Percentiles rank a stretch among this genome's conserved stretches.
phyloP scores from a whole-genome alignment of 2,888 invertebrate genomes.

The Euclidia mi region DNA sequence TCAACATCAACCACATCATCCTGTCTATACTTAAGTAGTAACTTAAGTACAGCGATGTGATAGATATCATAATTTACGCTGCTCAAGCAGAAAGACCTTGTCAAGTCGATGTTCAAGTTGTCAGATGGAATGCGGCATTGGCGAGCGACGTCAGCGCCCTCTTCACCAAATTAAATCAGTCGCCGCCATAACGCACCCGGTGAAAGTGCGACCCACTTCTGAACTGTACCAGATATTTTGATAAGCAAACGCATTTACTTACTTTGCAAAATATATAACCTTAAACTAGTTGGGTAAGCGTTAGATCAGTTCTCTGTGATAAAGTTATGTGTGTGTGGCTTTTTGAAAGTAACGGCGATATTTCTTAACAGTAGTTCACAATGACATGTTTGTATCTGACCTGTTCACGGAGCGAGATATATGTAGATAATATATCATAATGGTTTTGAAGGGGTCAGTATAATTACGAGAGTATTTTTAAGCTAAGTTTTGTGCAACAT shows the following conservation, averaged over 20 bases:
- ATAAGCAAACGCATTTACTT: conserved; percentile 32
- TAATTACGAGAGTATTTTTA: too few species aligned
- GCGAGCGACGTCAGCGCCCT: conserved; percentile 2
- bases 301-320: conserved; percentile 1
- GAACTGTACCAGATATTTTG: conserved; percentile 22
- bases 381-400: background rate
- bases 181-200: conserved; percentile 41
- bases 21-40: too few species aligned
- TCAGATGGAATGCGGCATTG: background rate
- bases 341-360: conserved; percentile 1
- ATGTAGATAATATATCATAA: too few species aligned
- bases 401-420: background rate
- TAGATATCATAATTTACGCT: background rate
- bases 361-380: background rate
- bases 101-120: conserved; percentile 1
- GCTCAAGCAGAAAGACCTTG: conserved; percentile 10
- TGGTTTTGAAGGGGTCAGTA: too few species aligned
- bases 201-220: conserved; percentile 51
- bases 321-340: conserved; percentile 6
- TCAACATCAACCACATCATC: too few species aligned
- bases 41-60: too few species aligned
- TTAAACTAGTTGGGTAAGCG: conserved; percentile 34
- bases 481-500: too few species aligned
- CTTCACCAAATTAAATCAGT: conserved; percentile 47
- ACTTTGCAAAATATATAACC: conserved; percentile 41